Percentiles rank a stretch among this genome's conserved stretches.
phyloP scores from a whole-genome alignment of 1,140 invertebrate genomes.

The Zaprionus nigranus region DNA sequence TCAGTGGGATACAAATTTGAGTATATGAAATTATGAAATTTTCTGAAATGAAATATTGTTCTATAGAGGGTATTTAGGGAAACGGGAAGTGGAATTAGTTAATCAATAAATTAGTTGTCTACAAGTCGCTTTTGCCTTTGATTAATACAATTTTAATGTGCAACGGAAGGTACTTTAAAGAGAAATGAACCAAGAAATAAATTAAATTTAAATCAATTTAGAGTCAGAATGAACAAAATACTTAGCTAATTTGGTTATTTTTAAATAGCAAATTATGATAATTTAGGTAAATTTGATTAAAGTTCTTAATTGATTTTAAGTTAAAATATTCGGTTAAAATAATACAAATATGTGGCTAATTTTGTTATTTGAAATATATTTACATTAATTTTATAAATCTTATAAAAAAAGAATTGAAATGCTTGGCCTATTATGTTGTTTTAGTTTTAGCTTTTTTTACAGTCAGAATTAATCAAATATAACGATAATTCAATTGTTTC shows the following conservation, averaged over 20 bases:
- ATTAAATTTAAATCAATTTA: not conserved
- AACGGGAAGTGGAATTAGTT: constrained; percentile 10
- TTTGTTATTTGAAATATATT: too few relatives aligned
- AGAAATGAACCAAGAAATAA: not conserved
- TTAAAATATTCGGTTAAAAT: too few relatives aligned
- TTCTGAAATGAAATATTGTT: constrained; percentile 20
- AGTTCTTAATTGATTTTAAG: too few relatives aligned
- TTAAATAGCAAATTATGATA: not conserved
- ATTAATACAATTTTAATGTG: constrained; percentile 1
- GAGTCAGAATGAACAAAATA: not conserved
- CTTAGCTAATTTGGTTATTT: not conserved
- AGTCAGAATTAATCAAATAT: too few relatives aligned
- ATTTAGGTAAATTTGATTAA: too few relatives aligned
- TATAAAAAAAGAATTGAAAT: too few relatives aligned
- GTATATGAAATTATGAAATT: constrained; percentile 8
- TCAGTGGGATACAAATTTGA: constrained; percentile 40
- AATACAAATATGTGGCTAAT: too few relatives aligned
- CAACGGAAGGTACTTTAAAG: not conserved
- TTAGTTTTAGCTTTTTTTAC: too few relatives aligned
- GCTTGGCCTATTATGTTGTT: too few relatives aligned
- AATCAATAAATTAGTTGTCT: constrained; percentile 1
- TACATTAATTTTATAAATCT: not conserved
- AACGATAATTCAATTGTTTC: fast-evolving
- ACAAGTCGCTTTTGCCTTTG: not conserved
- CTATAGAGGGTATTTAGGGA: constrained; percentile 8